Percentiles rank a stretch among this genome's conserved stretches.
phyloP scores from a whole-genome alignment of 1,140 invertebrate genomes.

The Sminthurinus signatus region DNA sequence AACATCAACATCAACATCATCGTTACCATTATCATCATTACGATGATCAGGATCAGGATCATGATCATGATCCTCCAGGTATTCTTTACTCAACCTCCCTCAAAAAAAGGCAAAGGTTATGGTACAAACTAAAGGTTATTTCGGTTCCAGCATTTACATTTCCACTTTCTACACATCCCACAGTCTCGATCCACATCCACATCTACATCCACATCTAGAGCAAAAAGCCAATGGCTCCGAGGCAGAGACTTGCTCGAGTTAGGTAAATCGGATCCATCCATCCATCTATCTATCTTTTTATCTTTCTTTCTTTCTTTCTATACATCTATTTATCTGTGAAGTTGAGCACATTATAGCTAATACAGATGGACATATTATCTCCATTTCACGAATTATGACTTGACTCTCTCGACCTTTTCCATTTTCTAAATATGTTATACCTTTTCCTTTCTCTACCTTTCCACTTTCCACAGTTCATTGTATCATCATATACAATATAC shows the following conservation, averaged over 20 bases:
- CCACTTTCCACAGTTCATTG: no score
- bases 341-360: slow-evolving; percentile 9
- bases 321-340: slow-evolving; percentile 6
- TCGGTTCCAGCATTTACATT: no score
- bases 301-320: background rate
- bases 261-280: no score
- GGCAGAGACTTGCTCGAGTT: no score
- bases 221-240: background rate
- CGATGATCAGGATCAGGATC: background rate
- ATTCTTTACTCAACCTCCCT: no score
- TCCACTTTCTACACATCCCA: background rate
- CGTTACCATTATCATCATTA: slow-evolving; percentile 2
- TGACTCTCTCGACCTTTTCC: background rate
- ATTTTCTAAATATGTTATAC: no score
- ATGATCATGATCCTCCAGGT: background rate
- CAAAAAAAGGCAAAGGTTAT: slow-evolving; percentile 6
- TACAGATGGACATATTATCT: slow-evolving; percentile 2
- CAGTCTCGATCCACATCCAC: background rate
- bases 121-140: no score
- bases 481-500: no score
- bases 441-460: no score
- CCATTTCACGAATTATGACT: background rate
- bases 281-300: no score
- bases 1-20: background rate
- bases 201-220: no score